These are phyloP conservation scores for Palythoa grandis DNA, from an alignment of 92 coral and sea anemone genomes.

Conservation along the genomic window DNA sequence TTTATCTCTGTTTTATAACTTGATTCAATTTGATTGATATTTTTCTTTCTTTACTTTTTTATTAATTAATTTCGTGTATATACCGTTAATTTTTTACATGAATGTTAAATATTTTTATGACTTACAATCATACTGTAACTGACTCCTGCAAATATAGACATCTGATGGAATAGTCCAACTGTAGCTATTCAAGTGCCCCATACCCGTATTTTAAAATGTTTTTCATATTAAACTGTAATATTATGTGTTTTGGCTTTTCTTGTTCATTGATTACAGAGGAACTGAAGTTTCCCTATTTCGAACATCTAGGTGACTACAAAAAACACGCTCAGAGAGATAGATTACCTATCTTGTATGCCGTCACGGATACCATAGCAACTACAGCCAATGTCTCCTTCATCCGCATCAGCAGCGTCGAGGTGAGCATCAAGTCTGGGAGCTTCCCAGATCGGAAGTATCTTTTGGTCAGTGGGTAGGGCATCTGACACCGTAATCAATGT, in stretches of 20 bases:
- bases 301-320: background rate
- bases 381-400: constrained; percentile 62
- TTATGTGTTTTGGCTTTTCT: background rate
- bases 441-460: background rate
- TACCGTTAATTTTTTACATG: no score
- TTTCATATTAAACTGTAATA: no score
- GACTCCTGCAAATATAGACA: no score
- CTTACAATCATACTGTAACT: no score
- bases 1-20: no score
- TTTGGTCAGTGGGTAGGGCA: background rate
- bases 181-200: no score
- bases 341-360: constrained; percentile 38
- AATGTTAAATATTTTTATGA: no score
- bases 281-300: background rate
- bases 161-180: no score
- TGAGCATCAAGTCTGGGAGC: background rate
- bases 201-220: no score
- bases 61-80: no score
- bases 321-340: constrained; percentile 19
- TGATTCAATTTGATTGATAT: no score
- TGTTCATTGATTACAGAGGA: background rate
- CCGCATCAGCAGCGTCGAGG: constrained; percentile 68
- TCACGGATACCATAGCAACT: constrained; percentile 52
- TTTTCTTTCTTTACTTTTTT: no score
- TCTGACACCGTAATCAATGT: background rate